These are phyloP conservation scores for Achatina immaculata DNA, from an alignment of 1,140 invertebrate species.

Conservation along the genomic window DNA sequence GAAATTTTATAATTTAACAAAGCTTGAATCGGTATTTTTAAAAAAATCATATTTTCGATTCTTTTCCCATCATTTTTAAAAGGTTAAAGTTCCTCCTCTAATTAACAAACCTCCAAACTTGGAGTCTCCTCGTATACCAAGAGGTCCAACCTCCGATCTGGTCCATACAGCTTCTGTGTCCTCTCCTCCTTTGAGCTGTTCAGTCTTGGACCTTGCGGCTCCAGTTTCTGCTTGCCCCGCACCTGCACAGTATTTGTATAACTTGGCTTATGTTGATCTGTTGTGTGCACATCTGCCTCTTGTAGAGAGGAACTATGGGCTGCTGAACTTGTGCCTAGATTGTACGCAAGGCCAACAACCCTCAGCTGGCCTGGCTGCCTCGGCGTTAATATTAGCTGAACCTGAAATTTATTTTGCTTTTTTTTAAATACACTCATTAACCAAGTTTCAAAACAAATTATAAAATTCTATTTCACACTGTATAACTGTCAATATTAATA, in stretches of 20 bases:
- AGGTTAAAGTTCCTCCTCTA: too few species aligned
- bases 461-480: too few species aligned
- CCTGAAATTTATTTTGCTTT: too few species aligned
- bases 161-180: slow-evolving; percentile 68
- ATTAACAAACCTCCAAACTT: slow-evolving; percentile 68
- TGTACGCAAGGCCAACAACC: slow-evolving; percentile 69
- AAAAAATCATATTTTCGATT: too few species aligned
- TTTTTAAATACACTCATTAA: too few species aligned
- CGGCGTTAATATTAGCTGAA: slow-evolving; percentile 65
- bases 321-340: slow-evolving; percentile 62
- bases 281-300: slow-evolving; percentile 30
- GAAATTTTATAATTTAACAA: too few species aligned
- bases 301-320: slow-evolving; percentile 43
- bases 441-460: too few species aligned
- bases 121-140: slow-evolving; percentile 71
- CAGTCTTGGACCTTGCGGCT: slow-evolving; percentile 70
- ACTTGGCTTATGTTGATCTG: slow-evolving; percentile 46
- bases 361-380: slow-evolving; percentile 67
- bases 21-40: too few species aligned
- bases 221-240: slow-evolving; percentile 70
- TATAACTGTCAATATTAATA: too few species aligned
- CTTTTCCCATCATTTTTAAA: too few species aligned
- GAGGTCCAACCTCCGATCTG: slow-evolving; percentile 71
- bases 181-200: slow-evolving; percentile 71
- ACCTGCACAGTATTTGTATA: slow-evolving; percentile 62